These are phyloP conservation scores for Drosophila suboccidentalis DNA, from an alignment of 2,888 invertebrate genomes.

Conservation along the genomic window DNA sequence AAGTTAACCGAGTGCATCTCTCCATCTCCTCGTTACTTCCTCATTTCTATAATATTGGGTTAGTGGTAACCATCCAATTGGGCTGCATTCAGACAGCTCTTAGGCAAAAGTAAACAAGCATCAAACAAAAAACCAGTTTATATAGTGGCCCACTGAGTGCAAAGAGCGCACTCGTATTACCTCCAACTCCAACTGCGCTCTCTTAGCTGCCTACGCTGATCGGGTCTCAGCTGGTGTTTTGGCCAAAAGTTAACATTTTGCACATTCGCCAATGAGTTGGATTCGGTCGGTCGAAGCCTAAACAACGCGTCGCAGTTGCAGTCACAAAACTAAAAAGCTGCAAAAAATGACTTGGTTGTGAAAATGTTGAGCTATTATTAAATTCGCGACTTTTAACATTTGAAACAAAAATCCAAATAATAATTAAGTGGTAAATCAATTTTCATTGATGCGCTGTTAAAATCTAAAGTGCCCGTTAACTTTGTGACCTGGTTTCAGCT, in stretches of 20 bases:
- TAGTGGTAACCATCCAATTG: slow-evolving; percentile 47
- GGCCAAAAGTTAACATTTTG: slow-evolving; percentile 68
- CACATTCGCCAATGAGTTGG: slow-evolving; percentile 71
- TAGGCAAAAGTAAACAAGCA: slow-evolving; percentile 17
- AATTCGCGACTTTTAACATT: slow-evolving; percentile 43
- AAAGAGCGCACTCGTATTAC: slow-evolving; percentile 62
- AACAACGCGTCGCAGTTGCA: slow-evolving; percentile 60
- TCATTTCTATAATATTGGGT: slow-evolving; percentile 70
- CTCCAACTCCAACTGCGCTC: slow-evolving; percentile 37
- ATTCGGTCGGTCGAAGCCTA: slow-evolving; percentile 56
- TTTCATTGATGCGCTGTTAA: slow-evolving; percentile 34
- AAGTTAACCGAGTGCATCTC: slow-evolving; percentile 38
- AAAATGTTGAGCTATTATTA: slow-evolving; percentile 39
- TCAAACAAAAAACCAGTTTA: slow-evolving; percentile 72
- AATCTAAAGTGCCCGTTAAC: slow-evolving; percentile 23
- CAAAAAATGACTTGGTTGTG: slow-evolving; percentile 12
- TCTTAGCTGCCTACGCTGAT: slow-evolving; percentile 53
- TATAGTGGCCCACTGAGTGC: slow-evolving; percentile 29
- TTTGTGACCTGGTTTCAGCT: slow-evolving; percentile 44
- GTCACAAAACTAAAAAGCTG: neutral
- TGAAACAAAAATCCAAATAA: slow-evolving; percentile 9
- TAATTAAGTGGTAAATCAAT: slow-evolving; percentile 23
- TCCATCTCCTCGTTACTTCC: slow-evolving; percentile 47
- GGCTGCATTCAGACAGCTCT: slow-evolving; percentile 38
- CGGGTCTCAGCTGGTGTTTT: slow-evolving; percentile 48